A percentile compares a stretch with the other conserved stretches of the same genome.
phyloP scores from a whole-genome alignment of 2,888 invertebrate species.

The Rosalia funebris region DNA sequence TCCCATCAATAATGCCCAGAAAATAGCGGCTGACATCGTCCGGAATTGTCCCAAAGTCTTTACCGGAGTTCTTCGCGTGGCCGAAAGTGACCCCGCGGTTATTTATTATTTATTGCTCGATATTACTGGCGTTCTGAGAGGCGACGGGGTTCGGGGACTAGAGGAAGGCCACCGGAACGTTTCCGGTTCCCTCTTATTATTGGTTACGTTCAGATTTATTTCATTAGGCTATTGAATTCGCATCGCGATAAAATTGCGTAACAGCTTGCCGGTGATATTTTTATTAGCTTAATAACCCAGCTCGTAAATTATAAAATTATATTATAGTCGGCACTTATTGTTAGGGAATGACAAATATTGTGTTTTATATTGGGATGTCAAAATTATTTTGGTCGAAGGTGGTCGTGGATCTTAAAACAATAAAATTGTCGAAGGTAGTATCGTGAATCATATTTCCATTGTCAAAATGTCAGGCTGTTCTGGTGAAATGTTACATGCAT shows the following conservation, averaged over 20 bases:
- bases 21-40: conserved; percentile 6
- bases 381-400: no score
- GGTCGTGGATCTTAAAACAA: no score
- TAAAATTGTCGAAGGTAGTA: no score
- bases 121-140: conserved; percentile 26
- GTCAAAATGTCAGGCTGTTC: no score
- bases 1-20: conserved; percentile 14
- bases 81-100: conserved; percentile 25
- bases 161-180: not conserved
- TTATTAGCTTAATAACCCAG: conserved; percentile 16
- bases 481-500: no score
- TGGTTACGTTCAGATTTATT: conserved; percentile 31
- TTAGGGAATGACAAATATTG: no score
- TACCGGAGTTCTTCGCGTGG: conserved; percentile 1
- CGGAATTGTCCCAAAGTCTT: conserved; percentile 8
- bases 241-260: conserved; percentile 25
- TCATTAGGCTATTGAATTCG: conserved; percentile 30
- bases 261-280: conserved; percentile 19
- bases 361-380: no score
- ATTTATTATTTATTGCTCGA: conserved; percentile 38
- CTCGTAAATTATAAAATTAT: no score
- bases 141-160: not conserved
- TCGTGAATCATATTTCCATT: no score
- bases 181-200: conserved; percentile 12
- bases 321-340: no score